Base-by-base conservation (phyloP, 2,888 invertebrate genomes). In the Chloromyia formosa region DNA sequence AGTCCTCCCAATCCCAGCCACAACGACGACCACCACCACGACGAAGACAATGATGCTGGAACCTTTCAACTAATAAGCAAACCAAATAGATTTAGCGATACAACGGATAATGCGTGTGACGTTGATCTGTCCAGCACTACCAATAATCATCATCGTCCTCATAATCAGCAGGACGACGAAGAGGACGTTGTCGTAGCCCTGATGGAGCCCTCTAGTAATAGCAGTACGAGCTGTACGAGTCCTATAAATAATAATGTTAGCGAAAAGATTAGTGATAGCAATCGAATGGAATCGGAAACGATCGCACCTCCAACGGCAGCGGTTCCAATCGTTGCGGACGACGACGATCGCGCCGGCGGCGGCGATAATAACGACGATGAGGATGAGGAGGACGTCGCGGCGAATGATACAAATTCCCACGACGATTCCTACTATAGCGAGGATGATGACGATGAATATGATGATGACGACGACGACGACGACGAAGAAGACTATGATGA, bases 401-500 rank as follows among this genome's bases (percentile, higher is more conserved):
- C 7, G 42, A 10, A 49, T 12, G 49, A n/a, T 3, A 49, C 14
- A n/a, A 49, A 49, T 12, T 49, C 49, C 1, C 49, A 49, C 12
- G 49, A 49, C 16, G 12, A 49, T 1, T 49, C 49, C 16, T 49
- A 49, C 10, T 49, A 49, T 49, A 49, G 49, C 16, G 49, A n/a
- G 16, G 42, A 42, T 42, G 78, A 77, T 18, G 77, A 77, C 9
- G 68, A 71, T 12, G 23, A 53, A 60, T 76, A 80, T 9, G 79
- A 79, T 16, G 78, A 79, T 16, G 78, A 79, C 5, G 78, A 77
- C 22, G 76, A 76, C 12, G 71, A 79, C 35, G 77, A 78, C 56
- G 77, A 77, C 22, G 77, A 77, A 18, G 75, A 77, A 5, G 64
- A 27, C 0, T 78, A 72, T 53, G 78, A 77, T 56, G 74, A 77